These are phyloP conservation scores for Apocheima hispidaria DNA, from an alignment of 2,888 invertebrate species.

Conservation along the genomic window DNA sequence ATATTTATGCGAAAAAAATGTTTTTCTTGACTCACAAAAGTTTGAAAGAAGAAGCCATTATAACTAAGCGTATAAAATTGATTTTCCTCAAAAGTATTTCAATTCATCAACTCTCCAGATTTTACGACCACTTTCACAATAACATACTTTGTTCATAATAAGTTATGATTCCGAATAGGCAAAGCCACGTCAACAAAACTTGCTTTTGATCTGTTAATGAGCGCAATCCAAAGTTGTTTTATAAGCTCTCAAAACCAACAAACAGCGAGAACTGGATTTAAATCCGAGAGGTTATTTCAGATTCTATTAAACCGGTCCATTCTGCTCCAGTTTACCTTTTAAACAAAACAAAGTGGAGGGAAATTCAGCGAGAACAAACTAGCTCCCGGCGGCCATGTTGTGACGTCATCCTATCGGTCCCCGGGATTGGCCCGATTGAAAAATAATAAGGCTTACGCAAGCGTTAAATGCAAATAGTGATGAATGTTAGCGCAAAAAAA, in stretches of 20 bases:
- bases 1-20: background rate
- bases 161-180: constrained; percentile 18
- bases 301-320: constrained; percentile 37
- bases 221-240: constrained; percentile 31
- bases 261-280: constrained; percentile 30
- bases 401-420: constrained; percentile 48
- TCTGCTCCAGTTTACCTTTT: constrained; percentile 41
- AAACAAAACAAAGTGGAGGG: constrained; percentile 38
- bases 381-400: constrained; percentile 48
- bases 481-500: no score
- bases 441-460: constrained; percentile 45
- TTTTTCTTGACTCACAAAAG: background rate
- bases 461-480: constrained; percentile 43
- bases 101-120: background rate
- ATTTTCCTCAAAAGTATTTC: background rate
- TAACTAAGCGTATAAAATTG: background rate
- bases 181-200: constrained; percentile 31
- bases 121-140: constrained; percentile 3
- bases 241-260: constrained; percentile 37
- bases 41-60: background rate
- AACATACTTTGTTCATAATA: constrained; percentile 10
- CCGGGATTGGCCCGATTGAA: constrained; percentile 45
- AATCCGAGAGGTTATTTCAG: constrained; percentile 37
- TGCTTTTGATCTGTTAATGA: constrained; percentile 34
- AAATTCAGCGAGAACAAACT: constrained; percentile 41